Base-by-base conservation (phyloP, 2,888 invertebrate genomes). In the Cecidostiba fungosa region DNA sequence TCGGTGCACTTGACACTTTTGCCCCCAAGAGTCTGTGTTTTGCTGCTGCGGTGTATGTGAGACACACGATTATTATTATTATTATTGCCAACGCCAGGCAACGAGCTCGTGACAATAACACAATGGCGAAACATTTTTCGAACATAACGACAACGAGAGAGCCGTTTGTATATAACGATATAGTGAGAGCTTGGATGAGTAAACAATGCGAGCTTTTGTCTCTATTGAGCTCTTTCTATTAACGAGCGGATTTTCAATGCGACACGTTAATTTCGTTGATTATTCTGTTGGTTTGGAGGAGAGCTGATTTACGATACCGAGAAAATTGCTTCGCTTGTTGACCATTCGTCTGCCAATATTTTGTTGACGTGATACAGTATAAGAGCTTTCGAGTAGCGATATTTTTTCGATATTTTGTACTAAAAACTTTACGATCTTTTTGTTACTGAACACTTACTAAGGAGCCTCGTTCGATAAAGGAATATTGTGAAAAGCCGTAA, bases 1-100 rank as follows among this genome's bases (percentile, higher is more conserved):
- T 62, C 70, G 36, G 19, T 80, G 76, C 76, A 80, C 79, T 80
- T 76, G 76, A 83, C 66, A 84, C 79, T 73, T 73, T 59, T 78
- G 73, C 77, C 70, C 54, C 36, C 39, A 50, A 29, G 70, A 70
- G 70, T 5, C 32, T n/a, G 14, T 26, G 39, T 43, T 70, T 54
- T 82, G 26, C 39, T 29, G 29, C 23, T n/a, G 23, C 69, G 47
- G 19, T 62, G 29, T n/a, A 26, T n/a, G n/a, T 23, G 72, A 43
- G 3, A 36, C 47, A 73, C 26, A 14, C 29, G n/a, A 70, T 50
- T 69, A 59, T 77, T 77, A 77, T 77, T 77, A 43, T 62, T 77
- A 77, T 77, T 32, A 77, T 32, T 76, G 72, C 72, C 59, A 83
- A 26, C 39, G 54, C 26, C 59, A 59, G 50, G 50, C 6, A 16